phyloP scores from a whole-genome alignment of 2,113 vertebrate species.

The Vulpes lagopus region DNA sequence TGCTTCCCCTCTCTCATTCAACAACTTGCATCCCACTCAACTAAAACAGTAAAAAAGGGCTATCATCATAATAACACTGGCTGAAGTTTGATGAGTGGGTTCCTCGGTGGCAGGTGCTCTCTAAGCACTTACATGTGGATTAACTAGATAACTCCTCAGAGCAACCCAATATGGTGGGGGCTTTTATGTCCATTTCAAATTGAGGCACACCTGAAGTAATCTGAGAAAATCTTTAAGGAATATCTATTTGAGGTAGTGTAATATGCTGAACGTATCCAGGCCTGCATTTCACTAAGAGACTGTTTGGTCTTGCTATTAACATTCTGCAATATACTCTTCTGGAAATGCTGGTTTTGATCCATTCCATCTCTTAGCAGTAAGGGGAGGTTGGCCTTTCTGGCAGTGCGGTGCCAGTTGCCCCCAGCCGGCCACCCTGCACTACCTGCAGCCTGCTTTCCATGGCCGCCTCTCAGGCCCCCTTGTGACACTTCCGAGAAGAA shows the following conservation, averaged over 20 bases:
- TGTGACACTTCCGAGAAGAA: background rate
- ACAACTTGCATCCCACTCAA: background rate
- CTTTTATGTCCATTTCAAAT: background rate
- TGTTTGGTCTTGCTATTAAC: background rate
- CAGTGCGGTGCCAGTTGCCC: accelerated
- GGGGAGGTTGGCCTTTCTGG: background rate
- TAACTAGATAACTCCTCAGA: background rate
- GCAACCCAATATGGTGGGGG: background rate
- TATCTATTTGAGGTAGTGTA: background rate
- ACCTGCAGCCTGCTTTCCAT: accelerated
- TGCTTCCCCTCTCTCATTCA: background rate
- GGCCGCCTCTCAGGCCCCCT: background rate
- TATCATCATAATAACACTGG: accelerated
- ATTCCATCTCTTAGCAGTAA: background rate
- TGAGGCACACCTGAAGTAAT: background rate
- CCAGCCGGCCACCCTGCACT: accelerated
- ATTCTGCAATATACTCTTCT: background rate
- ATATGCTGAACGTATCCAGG: background rate
- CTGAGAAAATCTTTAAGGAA: background rate
- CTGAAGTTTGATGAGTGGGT: too few relatives aligned
- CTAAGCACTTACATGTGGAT: background rate
- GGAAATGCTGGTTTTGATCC: background rate
- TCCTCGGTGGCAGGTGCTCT: background rate
- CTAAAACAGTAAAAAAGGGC: too few relatives aligned
- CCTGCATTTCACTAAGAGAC: background rate